Percentiles rank a stretch among this genome's conserved stretches.
Conservation (phyloP, 2,113 vertebrate genomes). For the Maccullochella peelii region DNA sequence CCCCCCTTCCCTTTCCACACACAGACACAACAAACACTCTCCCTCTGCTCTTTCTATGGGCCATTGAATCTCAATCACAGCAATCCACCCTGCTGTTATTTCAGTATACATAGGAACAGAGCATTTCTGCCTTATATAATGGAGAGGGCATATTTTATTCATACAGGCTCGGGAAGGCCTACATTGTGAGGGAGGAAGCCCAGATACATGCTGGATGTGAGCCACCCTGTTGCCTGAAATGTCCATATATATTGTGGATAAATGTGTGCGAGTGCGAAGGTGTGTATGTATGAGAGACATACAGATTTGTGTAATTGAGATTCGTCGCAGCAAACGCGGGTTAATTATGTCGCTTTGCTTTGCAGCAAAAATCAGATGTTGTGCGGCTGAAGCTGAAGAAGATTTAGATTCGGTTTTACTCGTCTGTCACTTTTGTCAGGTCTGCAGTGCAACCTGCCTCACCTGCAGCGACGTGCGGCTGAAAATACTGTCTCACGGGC, state of each 20-base stretch:
- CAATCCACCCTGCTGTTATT: constrained; percentile 34
- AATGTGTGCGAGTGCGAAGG: not conserved
- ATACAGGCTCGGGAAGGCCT: constrained; percentile 50
- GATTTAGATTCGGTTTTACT: not conserved
- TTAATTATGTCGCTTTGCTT: not conserved
- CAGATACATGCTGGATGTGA: constrained; percentile 33
- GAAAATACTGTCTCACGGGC: not conserved
- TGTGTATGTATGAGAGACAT: constrained; percentile 2
- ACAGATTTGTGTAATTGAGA: not conserved
- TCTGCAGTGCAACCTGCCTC: constrained; percentile 34
- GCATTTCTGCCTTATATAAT: constrained; percentile 67
- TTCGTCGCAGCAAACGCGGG: not conserved
- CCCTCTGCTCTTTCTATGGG: constrained; percentile 10
- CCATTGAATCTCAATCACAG: constrained; percentile 52
- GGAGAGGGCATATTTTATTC: constrained; percentile 74
- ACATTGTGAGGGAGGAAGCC: constrained; percentile 28
- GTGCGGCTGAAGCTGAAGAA: not conserved
- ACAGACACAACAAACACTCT: constrained; percentile 18
- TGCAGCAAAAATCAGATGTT: constrained; percentile 20
- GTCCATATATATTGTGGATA: not conserved
- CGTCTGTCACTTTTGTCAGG: constrained; percentile 10
- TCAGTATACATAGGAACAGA: constrained; percentile 9
- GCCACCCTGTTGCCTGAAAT: constrained; percentile 40
- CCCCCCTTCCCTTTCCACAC: not conserved
- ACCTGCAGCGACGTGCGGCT: constrained; percentile 17